phyloP scores from a whole-genome alignment of 2,888 invertebrate species.

The Bombylius discolor region DNA sequence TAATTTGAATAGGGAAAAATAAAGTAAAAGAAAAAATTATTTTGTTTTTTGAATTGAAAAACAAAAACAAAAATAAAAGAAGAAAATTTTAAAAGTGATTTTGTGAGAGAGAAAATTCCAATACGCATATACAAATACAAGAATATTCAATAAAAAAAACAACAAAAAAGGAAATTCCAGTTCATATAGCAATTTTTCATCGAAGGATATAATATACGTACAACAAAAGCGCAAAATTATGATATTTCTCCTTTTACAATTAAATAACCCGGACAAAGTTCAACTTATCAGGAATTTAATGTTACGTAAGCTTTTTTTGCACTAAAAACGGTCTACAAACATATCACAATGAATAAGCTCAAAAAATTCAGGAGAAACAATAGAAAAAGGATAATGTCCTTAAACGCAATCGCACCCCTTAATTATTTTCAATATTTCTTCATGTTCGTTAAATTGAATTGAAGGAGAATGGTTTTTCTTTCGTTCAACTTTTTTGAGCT shows the following conservation, averaged over 20 bases:
- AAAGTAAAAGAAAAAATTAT: background rate
- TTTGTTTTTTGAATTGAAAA: background rate
- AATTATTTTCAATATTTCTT: too few relatives aligned
- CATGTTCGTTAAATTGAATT: too few relatives aligned
- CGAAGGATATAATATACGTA: too few relatives aligned
- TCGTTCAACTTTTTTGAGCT: too few relatives aligned
- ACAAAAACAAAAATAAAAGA: background rate
- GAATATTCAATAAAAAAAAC: background rate
- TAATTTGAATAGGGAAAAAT: background rate
- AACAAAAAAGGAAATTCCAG: background rate
- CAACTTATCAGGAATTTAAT: too few relatives aligned
- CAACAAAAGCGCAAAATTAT: too few relatives aligned
- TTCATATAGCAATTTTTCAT: background rate
- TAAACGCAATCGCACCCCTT: too few relatives aligned
- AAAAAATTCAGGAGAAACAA: background rate
- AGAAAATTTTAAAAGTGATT: background rate
- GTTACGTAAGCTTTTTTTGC: background rate
- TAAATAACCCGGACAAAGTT: background rate
- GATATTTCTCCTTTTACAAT: background rate
- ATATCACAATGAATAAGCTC: background rate
- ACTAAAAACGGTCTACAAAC: background rate
- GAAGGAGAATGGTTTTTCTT: too few relatives aligned
- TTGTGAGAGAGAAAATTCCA: slow-evolving; percentile 6
- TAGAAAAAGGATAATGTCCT: too few relatives aligned
- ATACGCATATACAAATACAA: background rate